These are phyloP conservation scores for Agriopis aurantiaria DNA, from an alignment of 2,888 invertebrate species.

Conservation along the genomic window DNA sequence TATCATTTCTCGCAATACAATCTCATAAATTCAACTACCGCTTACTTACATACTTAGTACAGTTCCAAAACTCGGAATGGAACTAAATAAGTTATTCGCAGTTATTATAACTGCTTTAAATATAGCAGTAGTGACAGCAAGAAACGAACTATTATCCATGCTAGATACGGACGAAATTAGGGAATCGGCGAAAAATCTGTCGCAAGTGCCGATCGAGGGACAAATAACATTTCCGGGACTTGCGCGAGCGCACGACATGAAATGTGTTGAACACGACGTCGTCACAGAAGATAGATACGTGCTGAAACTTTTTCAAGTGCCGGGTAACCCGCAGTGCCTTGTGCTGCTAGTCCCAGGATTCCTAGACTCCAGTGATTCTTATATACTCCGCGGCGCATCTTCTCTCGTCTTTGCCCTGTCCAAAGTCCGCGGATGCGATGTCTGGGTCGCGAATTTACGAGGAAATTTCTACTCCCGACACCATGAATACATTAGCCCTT, in stretches of 20 bases:
- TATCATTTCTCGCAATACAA: conserved; percentile 22
- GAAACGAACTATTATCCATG: conserved; percentile 7
- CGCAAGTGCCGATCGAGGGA: conserved; percentile 16
- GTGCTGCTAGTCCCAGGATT: conserved; percentile 54
- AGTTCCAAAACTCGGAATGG: conserved; percentile 7
- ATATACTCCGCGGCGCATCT: conserved; percentile 49
- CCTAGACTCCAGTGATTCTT: conserved; percentile 47
- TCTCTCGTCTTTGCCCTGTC: conserved; percentile 61
- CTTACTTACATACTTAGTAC: conserved; percentile 3
- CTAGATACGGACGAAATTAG: conserved; percentile 11
- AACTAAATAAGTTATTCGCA: not conserved
- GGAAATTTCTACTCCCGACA: conserved; percentile 85
- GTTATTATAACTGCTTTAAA: conserved; percentile 1
- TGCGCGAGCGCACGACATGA: conserved; percentile 44
- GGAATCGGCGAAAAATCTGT: conserved; percentile 5
- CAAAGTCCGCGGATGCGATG: conserved; percentile 75
- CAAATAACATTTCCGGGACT: conserved; percentile 43
- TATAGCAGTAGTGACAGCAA: not conserved
- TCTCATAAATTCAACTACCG: conserved; percentile 13
- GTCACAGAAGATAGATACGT: conserved; percentile 54
- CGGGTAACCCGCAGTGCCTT: conserved; percentile 40
- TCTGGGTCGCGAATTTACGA: conserved; percentile 67
- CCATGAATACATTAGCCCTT: conserved; percentile 71
- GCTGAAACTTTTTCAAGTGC: conserved; percentile 50
- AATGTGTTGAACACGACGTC: conserved; percentile 41